Evolutionary conservation across 2,797 vertebrate genomes (phyloP), one percentile per base, ranked within the genome.

Genomic region (Ambastaia sidthimunki): DNA sequence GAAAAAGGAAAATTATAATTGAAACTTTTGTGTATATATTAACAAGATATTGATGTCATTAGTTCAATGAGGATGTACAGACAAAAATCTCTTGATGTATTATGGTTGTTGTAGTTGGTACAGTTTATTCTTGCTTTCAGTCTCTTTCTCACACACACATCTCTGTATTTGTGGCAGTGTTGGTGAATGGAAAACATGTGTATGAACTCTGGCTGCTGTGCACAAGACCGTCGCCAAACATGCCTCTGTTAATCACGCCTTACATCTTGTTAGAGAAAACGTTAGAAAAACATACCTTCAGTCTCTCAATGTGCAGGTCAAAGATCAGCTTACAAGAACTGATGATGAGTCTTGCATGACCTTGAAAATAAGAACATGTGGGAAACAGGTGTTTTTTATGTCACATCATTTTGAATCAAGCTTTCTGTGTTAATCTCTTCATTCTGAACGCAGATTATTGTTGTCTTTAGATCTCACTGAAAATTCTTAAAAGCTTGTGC

Each of bases 151-250:
- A 55, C 69, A 60, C 55, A 74, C 65, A 31, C 57, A 28, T 5
- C 59, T 62, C 47, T 31, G 57, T 28, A 50, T 75, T 67, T 67
- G 50, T 63, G 3, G 41, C 47, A 74, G 11, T 6, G 21, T 80
- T 4, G 34, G 25, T 1, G 34, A 77, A 84, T 86, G 66, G 60
- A 67, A 86, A 86, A 74, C 85, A 80, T 77, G 85, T 82, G 80
- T n/a, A 76, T 37, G 60, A 74, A 21, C 55, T 76, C 55, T 80
- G 80, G 50, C 37, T 77, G 62, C 52, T 63, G 74, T 41, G 34
- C 23, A 63, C 66, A 78, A 16, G 65, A 54, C 44, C 48, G 7
- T 57, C 54, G 41, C 41, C 47, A 76, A 9, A 50, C 52, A 44
- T 37, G n/a, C 59, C 80, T 71, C 48, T 72, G 37, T 72, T 76